These are phyloP conservation scores for Gobio occitaniae DNA, from an alignment of 2,797 vertebrate species.

Conservation along the genomic window DNA sequence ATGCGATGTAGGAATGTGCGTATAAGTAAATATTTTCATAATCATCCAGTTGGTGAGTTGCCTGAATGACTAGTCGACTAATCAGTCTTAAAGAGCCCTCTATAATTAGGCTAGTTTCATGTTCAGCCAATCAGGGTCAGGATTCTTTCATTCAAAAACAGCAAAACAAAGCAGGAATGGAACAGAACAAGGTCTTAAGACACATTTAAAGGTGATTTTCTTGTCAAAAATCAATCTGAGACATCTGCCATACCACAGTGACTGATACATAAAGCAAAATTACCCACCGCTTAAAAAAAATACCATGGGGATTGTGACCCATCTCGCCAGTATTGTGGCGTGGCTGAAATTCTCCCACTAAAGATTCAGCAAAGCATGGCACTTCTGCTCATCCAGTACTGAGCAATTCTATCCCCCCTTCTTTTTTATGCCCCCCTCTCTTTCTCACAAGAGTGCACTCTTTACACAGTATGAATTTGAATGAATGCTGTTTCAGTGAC, in stretches of 20 bases:
- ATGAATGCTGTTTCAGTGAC: not conserved
- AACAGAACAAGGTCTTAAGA: not conserved
- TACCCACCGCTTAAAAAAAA: not conserved
- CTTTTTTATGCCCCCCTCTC: not conserved
- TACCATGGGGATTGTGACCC: not conserved
- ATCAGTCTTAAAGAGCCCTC: not conserved
- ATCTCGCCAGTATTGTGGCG: not conserved
- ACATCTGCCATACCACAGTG: not conserved
- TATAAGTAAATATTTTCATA: not conserved
- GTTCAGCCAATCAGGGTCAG: not conserved
- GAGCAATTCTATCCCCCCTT: not conserved
- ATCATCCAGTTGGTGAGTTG: not conserved
- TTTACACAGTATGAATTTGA: constrained; percentile 28
- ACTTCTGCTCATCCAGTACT: constrained; percentile 16
- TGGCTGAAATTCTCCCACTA: not conserved
- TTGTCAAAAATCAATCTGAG: not conserved
- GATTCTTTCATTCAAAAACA: not conserved
- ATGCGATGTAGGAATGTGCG: not conserved
- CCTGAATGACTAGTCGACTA: not conserved
- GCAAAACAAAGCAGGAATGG: not conserved
- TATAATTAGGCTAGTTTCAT: not conserved
- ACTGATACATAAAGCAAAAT: not conserved
- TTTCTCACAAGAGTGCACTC: constrained; percentile 4
- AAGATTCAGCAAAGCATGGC: constrained; percentile 16
- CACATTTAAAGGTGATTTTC: not conserved